phyloP scores from a whole-genome alignment of 2,797 vertebrate species.

The Galaxias olidus region DNA sequence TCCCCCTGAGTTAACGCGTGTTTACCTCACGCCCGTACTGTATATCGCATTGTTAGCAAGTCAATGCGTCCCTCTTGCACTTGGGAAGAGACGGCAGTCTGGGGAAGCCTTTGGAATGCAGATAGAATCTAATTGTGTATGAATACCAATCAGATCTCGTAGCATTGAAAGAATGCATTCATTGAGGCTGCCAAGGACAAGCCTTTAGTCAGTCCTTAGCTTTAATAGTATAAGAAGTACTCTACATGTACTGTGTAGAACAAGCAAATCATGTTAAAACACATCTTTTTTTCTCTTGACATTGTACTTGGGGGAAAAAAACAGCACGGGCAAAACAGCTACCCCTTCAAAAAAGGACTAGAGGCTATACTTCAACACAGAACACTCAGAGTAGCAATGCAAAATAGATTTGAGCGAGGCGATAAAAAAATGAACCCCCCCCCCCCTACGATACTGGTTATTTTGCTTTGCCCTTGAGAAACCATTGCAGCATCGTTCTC shows the following conservation, averaged over 20 bases:
- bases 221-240: no score
- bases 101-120: constrained; percentile 29
- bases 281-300: not conserved
- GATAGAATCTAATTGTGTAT: constrained; percentile 34
- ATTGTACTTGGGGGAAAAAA: not conserved
- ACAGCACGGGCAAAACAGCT: not conserved
- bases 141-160: not conserved
- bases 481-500: constrained; percentile 50
- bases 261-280: no score
- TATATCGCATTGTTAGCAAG: constrained; percentile 10
- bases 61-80: constrained; percentile 28
- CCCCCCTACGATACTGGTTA: constrained; percentile 57
- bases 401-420: constrained; percentile 70
- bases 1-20: constrained; percentile 35
- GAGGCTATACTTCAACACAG: constrained; percentile 74
- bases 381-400: constrained; percentile 66
- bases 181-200: no score
- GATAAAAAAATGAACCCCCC: constrained; percentile 51
- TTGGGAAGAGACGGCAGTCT: not conserved
- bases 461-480: constrained; percentile 66
- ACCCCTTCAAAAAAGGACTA: constrained; percentile 15
- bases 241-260: no score
- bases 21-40: constrained; percentile 16
- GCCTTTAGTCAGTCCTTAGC: no score
- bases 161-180: no score